Evolutionary conservation across 2,797 vertebrate species (phyloP).

Genomic region (Yasuhikotakia modesta): DNA sequence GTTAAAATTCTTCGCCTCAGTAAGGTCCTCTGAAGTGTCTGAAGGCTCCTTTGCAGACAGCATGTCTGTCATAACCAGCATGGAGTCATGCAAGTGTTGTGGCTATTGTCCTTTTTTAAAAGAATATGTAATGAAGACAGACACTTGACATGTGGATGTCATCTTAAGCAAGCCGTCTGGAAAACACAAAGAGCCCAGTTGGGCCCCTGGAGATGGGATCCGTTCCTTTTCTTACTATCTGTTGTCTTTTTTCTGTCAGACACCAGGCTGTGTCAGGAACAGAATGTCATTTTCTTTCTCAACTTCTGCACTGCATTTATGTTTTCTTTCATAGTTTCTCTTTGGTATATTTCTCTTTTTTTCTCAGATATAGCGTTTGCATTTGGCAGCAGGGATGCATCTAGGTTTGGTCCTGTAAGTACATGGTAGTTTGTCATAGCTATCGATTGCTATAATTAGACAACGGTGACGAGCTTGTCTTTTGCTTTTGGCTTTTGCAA

Average conservation of each 20-base stretch:
- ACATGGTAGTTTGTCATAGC: not conserved
- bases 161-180: slow-evolving; percentile 35
- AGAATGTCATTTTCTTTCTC: slow-evolving; percentile 8
- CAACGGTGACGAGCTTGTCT: slow-evolving; percentile 7
- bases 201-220: slow-evolving; percentile 22
- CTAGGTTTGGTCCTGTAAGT: slow-evolving; percentile 19
- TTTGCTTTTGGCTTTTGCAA: slow-evolving; percentile 9
- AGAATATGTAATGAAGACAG: slow-evolving; percentile 54
- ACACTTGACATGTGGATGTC: slow-evolving; percentile 51
- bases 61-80: slow-evolving; percentile 37
- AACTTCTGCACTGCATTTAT: slow-evolving; percentile 10
- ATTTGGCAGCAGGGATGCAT: not conserved
- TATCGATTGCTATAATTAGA: not conserved
- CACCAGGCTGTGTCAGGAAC: not conserved
- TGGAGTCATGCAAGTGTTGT: slow-evolving; percentile 19
- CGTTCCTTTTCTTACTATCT: slow-evolving; percentile 12
- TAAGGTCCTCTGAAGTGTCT: slow-evolving; percentile 14
- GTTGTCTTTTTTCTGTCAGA: slow-evolving; percentile 26
- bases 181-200: slow-evolving; percentile 36
- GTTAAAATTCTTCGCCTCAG: slow-evolving; percentile 23
- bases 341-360: slow-evolving; percentile 11
- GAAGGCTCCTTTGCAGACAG: slow-evolving; percentile 7
- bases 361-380: not conserved
- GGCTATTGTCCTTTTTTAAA: slow-evolving; percentile 28
- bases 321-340: slow-evolving; percentile 24